phyloP scores from a whole-genome alignment of 2,113 vertebrate species.

The Hyaena hyaena region DNA sequence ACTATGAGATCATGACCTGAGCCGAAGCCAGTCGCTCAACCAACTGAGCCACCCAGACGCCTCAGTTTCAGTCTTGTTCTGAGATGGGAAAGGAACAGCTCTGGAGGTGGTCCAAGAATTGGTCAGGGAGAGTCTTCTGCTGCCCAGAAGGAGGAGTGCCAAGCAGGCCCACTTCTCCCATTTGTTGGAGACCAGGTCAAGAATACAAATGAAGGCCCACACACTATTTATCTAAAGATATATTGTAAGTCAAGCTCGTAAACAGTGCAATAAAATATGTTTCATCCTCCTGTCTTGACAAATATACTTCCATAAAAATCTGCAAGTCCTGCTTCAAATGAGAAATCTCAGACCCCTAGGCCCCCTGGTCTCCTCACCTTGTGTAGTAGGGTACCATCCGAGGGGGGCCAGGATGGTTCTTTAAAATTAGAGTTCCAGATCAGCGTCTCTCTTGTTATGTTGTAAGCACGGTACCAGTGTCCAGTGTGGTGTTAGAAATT shows the following conservation, averaged over 20 bases:
- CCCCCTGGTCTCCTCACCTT: neutral
- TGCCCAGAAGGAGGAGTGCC: neutral
- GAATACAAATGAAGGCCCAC: neutral
- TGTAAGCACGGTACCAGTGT: neutral
- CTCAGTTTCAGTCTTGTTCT: neutral
- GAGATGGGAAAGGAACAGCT: neutral
- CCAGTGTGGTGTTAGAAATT: neutral
- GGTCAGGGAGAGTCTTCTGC: neutral
- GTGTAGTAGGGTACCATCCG: neutral
- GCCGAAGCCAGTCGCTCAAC: no score
- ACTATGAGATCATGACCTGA: no score
- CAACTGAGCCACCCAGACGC: no score
- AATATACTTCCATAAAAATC: conserved; percentile 1
- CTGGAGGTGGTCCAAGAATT: neutral
- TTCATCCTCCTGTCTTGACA: neutral
- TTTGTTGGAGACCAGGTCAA: neutral
- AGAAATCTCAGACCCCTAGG: neutral
- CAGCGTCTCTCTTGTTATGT: neutral
- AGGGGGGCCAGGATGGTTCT: neutral
- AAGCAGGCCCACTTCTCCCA: neutral
- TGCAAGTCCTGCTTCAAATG: neutral
- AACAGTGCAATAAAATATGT: neutral
- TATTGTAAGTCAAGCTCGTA: neutral
- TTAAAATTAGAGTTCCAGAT: conserved; percentile 10
- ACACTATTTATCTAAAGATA: neutral